phyloP scores from a whole-genome alignment of 2,888 invertebrate genomes.

The Protodeltote pygarga region DNA sequence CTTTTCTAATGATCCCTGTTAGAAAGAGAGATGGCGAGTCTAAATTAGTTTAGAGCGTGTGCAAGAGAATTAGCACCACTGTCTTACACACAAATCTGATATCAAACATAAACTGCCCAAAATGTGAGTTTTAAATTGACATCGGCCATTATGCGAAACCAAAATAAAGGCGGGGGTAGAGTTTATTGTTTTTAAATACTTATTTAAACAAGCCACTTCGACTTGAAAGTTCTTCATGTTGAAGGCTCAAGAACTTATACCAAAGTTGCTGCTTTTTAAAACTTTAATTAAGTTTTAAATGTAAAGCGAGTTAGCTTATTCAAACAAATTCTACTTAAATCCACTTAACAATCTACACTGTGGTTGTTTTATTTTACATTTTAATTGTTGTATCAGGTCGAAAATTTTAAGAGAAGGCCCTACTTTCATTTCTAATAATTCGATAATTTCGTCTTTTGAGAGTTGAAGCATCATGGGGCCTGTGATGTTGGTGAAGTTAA shows the following conservation, averaged over 20 bases:
- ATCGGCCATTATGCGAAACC: constrained; percentile 33
- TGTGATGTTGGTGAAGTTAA: constrained; percentile 90
- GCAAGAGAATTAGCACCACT: no score
- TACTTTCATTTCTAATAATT: constrained; percentile 96
- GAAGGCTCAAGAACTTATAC: constrained; percentile 32
- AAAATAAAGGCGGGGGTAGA: constrained; percentile 50
- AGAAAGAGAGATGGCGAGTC: no score
- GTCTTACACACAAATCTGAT: constrained; percentile 29
- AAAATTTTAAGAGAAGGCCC: constrained; percentile 97
- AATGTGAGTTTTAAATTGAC: constrained; percentile 34
- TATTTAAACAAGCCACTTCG: constrained; percentile 29
- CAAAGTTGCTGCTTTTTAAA: background rate
- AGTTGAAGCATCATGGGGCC: constrained; percentile 93
- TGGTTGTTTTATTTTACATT: constrained; percentile 93
- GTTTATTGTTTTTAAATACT: constrained; percentile 21
- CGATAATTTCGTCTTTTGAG: constrained; percentile 96
- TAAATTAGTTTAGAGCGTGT: no score
- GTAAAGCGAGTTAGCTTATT: constrained; percentile 28
- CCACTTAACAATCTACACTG: constrained; percentile 85
- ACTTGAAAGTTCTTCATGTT: constrained; percentile 11
- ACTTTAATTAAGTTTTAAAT: constrained; percentile 9
- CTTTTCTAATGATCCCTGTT: no score
- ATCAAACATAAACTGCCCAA: constrained; percentile 19
- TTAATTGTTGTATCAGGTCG: constrained; percentile 96
- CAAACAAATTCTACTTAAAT: constrained; percentile 43